phyloP scores from a whole-genome alignment of 2,113 vertebrate genomes.

The Oncorhynchus clarkii region DNA sequence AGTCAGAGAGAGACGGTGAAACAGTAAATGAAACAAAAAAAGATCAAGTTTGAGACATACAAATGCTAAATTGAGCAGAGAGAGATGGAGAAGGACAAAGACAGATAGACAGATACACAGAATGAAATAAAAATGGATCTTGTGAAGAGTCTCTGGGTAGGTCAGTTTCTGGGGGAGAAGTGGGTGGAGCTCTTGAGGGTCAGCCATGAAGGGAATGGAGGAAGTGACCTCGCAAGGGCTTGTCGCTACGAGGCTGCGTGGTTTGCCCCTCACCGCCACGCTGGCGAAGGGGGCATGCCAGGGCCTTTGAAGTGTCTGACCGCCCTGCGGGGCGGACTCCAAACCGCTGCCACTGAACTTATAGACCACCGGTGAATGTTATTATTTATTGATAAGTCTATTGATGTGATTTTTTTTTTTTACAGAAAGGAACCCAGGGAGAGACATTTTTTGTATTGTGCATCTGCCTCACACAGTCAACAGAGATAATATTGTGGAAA shows the following conservation, averaged over 20 bases:
- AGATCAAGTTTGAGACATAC: not conserved
- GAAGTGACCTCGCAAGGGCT: slow-evolving; percentile 61
- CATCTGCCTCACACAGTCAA: slow-evolving; percentile 23
- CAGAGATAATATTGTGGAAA: slow-evolving; percentile 19
- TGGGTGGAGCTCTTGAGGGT: slow-evolving; percentile 27
- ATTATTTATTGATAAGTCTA: slow-evolving; percentile 68
- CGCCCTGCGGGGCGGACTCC: slow-evolving; percentile 59
- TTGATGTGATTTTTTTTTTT: slow-evolving; percentile 58
- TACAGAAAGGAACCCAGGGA: slow-evolving; percentile 47
- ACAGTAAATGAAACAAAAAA: slow-evolving; percentile 30
- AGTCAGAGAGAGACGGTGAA: not conserved
- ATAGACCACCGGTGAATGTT: slow-evolving; percentile 66
- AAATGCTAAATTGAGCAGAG: too few relatives aligned
- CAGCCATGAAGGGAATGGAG: slow-evolving; percentile 37
- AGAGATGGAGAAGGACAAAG: slow-evolving; percentile 22
- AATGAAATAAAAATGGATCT: not conserved
- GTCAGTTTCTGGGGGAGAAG: slow-evolving; percentile 6
- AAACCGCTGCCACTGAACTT: slow-evolving; percentile 67
- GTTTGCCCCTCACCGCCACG: slow-evolving; percentile 55
- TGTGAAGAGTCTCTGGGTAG: not conserved
- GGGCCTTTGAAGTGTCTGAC: slow-evolving; percentile 65
- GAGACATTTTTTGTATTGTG: slow-evolving; percentile 32
- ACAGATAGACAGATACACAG: slow-evolving; percentile 13
- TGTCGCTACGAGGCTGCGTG: slow-evolving; percentile 38
- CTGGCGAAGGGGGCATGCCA: slow-evolving; percentile 54